Conservation (phyloP, 2,113 vertebrate species). For the Actenoides hombroni region DNA sequence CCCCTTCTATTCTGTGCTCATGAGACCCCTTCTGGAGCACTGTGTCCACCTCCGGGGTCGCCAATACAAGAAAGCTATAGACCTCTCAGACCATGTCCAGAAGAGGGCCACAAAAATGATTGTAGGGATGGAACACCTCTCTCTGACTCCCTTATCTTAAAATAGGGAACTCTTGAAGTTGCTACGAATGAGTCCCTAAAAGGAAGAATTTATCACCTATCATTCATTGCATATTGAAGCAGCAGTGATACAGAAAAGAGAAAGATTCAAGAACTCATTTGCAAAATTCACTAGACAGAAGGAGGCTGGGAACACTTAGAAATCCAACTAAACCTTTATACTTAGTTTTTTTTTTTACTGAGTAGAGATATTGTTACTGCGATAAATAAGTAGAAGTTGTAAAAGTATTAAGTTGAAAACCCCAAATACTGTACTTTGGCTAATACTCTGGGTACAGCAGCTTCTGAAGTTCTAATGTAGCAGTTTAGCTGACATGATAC, state of each 20-base stretch:
- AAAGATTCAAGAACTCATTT: neutral
- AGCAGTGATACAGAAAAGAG: neutral
- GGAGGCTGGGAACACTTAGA: neutral
- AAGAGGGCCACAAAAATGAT: neutral
- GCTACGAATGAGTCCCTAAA: neutral
- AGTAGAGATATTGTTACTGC: neutral
- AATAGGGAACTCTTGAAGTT: neutral
- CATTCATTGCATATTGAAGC: neutral
- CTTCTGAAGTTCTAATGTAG: neutral
- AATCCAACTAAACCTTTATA: neutral
- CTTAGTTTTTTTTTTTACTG: neutral
- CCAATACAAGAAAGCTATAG: neutral
- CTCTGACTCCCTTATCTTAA: neutral
- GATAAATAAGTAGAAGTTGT: neutral
- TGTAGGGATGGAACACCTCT: neutral
- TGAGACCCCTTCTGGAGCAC: neutral
- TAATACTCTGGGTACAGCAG: slow-evolving; percentile 27
- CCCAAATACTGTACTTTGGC: neutral
- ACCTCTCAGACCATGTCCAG: neutral
- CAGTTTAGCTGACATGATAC: neutral
- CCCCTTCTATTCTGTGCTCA: neutral
- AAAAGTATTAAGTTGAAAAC: neutral
- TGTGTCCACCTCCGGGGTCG: neutral
- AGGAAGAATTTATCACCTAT: neutral
- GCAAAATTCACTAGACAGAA: slow-evolving; percentile 1